A percentile compares a stretch with the other conserved stretches of the same genome.
These are phyloP conservation scores for Piprites chloris DNA, from an alignment of 2,113 vertebrate species.

Conservation along the genomic window DNA sequence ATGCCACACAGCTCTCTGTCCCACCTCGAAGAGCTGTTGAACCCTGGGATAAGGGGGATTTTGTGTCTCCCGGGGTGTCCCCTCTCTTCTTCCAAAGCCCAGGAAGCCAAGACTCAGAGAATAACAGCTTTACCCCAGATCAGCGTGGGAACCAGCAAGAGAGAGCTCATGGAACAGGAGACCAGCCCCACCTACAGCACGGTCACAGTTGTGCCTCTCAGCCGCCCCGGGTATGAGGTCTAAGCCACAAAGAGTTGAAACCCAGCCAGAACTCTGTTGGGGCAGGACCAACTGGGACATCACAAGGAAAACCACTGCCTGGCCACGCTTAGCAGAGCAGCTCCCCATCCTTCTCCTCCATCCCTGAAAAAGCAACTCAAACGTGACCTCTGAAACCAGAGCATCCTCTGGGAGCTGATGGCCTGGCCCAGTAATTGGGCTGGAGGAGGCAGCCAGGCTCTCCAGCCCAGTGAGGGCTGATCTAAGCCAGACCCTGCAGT, in stretches of 20 bases:
- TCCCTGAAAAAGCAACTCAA: background rate
- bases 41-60: background rate
- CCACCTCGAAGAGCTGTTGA: accelerated
- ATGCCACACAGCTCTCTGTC: background rate
- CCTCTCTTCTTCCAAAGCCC: accelerated
- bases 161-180: constrained; percentile 27
- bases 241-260: background rate
- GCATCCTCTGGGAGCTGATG: background rate
- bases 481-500: background rate
- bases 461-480: background rate
- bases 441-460: background rate
- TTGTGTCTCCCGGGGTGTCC: background rate
- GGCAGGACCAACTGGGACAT: background rate
- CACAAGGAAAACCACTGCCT: background rate
- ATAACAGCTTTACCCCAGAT: background rate
- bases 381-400: constrained; percentile 11
- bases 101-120: background rate
- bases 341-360: background rate
- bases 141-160: background rate
- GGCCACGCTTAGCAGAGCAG: background rate
- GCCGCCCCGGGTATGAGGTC: background rate
- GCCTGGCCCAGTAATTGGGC: background rate
- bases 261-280: background rate
- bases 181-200: constrained; percentile 67
- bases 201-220: background rate